Conservation (phyloP, 2,797 vertebrate species). For the Orestias chungarensis region DNA sequence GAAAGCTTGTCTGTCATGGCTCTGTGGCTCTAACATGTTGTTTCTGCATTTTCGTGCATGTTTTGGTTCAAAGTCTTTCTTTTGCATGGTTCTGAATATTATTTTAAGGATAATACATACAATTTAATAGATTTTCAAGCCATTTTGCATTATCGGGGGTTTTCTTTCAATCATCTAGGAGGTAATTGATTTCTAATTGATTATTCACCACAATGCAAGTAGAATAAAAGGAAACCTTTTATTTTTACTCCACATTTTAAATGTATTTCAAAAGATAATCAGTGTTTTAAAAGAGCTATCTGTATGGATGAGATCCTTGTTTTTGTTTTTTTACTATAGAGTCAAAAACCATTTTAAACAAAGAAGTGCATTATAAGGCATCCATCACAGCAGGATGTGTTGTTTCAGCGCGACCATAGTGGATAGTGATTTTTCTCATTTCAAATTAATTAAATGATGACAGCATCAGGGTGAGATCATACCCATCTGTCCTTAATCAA, state of each 20-base stretch:
- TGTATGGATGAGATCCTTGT: neutral
- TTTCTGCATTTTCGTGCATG: neutral
- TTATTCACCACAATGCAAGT: neutral
- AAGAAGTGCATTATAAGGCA: neutral
- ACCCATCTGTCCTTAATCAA: constrained; percentile 23
- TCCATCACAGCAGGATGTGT: neutral
- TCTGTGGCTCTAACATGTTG: constrained; percentile 14
- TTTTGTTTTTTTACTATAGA: neutral
- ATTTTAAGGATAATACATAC: neutral
- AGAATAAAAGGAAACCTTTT: neutral
- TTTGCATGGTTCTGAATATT: constrained; percentile 20
- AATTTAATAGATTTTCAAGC: neutral
- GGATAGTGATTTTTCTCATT: constrained; percentile 23
- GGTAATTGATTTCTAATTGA: neutral
- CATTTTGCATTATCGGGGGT: neutral
- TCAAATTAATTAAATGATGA: constrained; percentile 27
- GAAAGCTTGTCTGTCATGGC: constrained; percentile 8
- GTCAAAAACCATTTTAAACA: neutral
- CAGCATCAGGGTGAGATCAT: constrained; percentile 51
- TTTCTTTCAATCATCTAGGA: too few species aligned
- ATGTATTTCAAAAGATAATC: neutral
- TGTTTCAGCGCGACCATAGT: constrained; percentile 13
- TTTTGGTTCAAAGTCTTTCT: constrained; percentile 1
- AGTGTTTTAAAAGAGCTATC: neutral
- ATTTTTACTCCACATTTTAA: neutral